A percentile compares a stretch with the other conserved stretches of the same genome.
Evolutionary conservation across 2,113 vertebrate genomes (phyloP).

Genomic region (Sula dactylatra): DNA sequence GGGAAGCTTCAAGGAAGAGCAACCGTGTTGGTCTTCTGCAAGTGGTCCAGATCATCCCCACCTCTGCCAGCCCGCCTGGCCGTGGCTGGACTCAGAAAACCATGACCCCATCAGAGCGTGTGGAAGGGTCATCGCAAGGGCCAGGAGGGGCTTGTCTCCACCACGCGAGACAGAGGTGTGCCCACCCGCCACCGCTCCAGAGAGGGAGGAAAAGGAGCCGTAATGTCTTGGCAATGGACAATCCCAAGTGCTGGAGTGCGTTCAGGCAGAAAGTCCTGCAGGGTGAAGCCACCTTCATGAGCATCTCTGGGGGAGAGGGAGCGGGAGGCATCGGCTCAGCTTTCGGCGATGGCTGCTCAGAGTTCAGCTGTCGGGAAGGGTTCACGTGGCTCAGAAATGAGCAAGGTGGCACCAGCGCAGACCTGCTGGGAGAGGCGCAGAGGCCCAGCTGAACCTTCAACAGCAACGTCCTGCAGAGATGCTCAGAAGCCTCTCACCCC

Average conservation of each 20-base stretch:
- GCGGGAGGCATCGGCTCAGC: background rate
- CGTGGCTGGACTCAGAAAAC: background rate
- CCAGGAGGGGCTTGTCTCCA: background rate
- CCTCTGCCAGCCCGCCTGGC: background rate
- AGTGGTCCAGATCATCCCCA: background rate
- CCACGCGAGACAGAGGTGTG: background rate
- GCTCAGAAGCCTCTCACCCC: background rate
- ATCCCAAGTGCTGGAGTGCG: background rate
- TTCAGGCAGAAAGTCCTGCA: background rate
- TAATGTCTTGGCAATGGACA: rapidly evolving
- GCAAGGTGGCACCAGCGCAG: background rate
- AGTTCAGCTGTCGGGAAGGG: background rate
- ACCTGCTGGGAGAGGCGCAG: background rate
- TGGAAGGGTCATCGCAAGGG: background rate
- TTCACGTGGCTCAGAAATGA: background rate
- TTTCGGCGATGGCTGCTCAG: rapidly evolving
- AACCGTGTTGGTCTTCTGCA: rapidly evolving
- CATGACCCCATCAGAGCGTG: rapidly evolving
- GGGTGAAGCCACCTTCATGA: background rate
- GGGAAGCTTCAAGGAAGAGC: background rate
- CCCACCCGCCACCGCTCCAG: background rate
- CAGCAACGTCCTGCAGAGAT: background rate
- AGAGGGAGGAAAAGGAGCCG: background rate
- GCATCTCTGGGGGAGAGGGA: background rate
- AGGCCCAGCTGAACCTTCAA: background rate